Base-by-base conservation (phyloP, 2,113 vertebrate species). In the Marcusenius ussheri region DNA sequence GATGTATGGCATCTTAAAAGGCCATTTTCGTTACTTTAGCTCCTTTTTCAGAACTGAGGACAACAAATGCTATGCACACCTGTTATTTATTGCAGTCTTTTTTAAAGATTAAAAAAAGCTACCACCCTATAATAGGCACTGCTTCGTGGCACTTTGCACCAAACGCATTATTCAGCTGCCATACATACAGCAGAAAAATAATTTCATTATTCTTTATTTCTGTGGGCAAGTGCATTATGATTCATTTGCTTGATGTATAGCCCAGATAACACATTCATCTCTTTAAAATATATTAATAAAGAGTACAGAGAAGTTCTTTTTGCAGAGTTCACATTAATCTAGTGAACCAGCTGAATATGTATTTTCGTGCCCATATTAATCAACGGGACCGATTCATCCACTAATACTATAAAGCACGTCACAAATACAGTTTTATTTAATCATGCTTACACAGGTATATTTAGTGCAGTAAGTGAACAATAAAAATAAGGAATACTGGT, bases 281-380 rank as follows among this genome's bases (percentile, higher is more conserved):
- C 50, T 70, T 90, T 58, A 90, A 90, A 90, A 49, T 90, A 90
- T 90, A 90, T 90, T 90, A 90, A 90, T 90, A 90, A 70, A 87
- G 83, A 66, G 89, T 90, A 86, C 83, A 47, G 50, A 90, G 89
- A 90, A 62, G 56, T 83, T 27, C 53, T 66, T 90, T 90, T 70
- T 90, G 85, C 53, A 87, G 86, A 90, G 83, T 90, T 56, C 53
- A 56, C 89, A 90, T 90, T 90, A 90, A 90, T 90, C 89, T 90
- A 86, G 7, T 11, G 42, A 90, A 90, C 89, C 42, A 90, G 89
- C 89, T 90, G 89, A 90, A 90, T 90, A 46, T 31, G 89, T 90
- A 50, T 50, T 90, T 90, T 39, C 42, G 21, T 49, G 42, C 21
- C 56, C 58, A 85, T 86, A 90, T 90, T 90, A 47, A 90, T 90